Percentiles rank a stretch among this genome's conserved stretches.
Conservation (phyloP, 2,888 invertebrate genomes). For the Agelastica alni region DNA sequence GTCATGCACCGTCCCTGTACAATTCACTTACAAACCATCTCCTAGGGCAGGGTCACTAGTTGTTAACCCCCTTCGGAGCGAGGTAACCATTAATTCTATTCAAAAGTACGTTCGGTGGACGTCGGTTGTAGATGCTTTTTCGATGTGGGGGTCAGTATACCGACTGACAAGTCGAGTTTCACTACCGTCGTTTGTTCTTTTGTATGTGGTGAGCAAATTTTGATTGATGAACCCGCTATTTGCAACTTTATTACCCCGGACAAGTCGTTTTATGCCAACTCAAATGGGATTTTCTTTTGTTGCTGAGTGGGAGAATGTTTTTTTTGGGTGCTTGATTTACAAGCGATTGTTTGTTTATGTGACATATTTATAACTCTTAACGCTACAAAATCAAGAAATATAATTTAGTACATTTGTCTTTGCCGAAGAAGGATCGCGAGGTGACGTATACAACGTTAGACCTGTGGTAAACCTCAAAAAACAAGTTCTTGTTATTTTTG, state of each 20-base stretch:
- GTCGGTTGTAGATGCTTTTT: slow-evolving; percentile 5
- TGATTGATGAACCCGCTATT: slow-evolving; percentile 36
- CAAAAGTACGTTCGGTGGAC: slow-evolving; percentile 20
- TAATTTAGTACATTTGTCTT: too few relatives aligned
- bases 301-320: neutral
- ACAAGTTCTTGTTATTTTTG: too few relatives aligned
- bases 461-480: too few relatives aligned
- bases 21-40: slow-evolving; percentile 1
- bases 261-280: slow-evolving; percentile 18
- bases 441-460: too few relatives aligned
- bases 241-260: slow-evolving; percentile 33
- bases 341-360: too few relatives aligned
- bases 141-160: slow-evolving; percentile 25
- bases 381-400: too few relatives aligned
- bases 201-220: slow-evolving; percentile 36
- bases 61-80: slow-evolving; percentile 22
- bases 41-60: slow-evolving; percentile 19
- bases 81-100: slow-evolving; percentile 28
- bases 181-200: slow-evolving; percentile 29
- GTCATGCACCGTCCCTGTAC: neutral
- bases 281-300: slow-evolving; percentile 1
- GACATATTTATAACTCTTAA: too few relatives aligned
- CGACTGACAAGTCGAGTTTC: slow-evolving; percentile 26
- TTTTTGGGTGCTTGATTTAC: neutral
- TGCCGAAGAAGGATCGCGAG: too few relatives aligned